A percentile compares a stretch with the other conserved stretches of the same genome.
Evolutionary conservation across 2,113 vertebrate genomes (phyloP).

Genomic region (Baryphthengus martii): DNA sequence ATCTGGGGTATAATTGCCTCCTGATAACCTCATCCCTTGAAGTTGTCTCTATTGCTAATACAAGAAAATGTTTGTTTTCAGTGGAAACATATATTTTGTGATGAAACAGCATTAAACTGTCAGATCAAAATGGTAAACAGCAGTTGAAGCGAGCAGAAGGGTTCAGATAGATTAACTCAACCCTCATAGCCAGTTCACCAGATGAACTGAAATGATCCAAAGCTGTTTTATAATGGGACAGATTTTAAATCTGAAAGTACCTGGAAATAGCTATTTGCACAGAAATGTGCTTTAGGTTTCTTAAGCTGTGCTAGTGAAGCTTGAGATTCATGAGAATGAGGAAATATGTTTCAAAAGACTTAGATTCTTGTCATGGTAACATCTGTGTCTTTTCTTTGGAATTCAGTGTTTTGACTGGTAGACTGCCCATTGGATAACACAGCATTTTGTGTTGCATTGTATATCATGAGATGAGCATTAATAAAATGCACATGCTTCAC

Average conservation of each 20-base stretch:
- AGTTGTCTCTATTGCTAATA: constrained; percentile 44
- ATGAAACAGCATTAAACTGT: constrained; percentile 57
- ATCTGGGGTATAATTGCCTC: constrained; percentile 57
- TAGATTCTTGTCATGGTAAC: background rate
- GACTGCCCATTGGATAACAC: background rate
- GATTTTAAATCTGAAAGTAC: constrained; percentile 28
- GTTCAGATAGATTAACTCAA: constrained; percentile 54
- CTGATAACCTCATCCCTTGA: constrained; percentile 64
- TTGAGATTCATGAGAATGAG: background rate
- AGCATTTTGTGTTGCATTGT: background rate
- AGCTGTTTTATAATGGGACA: background rate
- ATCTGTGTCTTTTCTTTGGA: background rate
- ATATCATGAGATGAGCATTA: background rate
- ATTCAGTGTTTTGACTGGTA: background rate
- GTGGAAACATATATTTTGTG: constrained; percentile 60
- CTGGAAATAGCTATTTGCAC: constrained; percentile 8
- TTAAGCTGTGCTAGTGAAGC: background rate
- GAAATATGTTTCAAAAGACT: background rate
- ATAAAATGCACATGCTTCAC: background rate
- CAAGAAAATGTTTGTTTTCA: constrained; percentile 65
- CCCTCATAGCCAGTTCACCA: constrained; percentile 5
- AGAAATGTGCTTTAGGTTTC: constrained; percentile 1
- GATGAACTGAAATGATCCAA: background rate
- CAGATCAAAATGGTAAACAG: constrained; percentile 60
- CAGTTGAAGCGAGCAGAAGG: constrained; percentile 46